Evolutionary conservation across 1,140 invertebrate species (phyloP).

Genomic region (Lasaia peninsularis): DNA sequence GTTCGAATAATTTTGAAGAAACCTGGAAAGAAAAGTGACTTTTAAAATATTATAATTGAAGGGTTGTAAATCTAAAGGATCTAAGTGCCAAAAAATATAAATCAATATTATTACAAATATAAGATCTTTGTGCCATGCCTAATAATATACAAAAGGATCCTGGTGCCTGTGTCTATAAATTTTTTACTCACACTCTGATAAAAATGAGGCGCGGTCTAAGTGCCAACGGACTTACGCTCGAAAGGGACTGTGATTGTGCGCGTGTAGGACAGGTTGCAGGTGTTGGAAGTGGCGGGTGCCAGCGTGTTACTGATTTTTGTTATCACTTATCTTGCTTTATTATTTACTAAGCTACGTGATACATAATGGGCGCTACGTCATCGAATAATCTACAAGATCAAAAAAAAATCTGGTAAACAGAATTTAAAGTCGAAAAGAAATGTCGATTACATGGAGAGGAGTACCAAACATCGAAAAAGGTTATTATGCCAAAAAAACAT

Average conservation of each 20-base stretch:
- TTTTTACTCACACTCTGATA: neutral
- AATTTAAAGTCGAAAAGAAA: constrained; percentile 1
- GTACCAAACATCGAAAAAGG: neutral
- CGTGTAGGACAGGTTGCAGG: no score
- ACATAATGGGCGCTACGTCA: neutral
- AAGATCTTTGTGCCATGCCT: neutral
- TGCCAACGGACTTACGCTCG: no score
- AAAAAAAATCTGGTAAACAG: neutral
- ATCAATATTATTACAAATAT: neutral
- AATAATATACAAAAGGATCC: no score
- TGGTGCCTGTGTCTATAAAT: neutral
- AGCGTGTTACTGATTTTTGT: neutral
- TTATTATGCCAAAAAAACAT: neutral
- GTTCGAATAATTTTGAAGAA: constrained; percentile 28
- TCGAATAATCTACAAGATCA: neutral
- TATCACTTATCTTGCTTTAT: no score
- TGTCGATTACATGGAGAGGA: neutral
- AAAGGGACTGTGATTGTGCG: no score
- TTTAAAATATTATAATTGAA: neutral
- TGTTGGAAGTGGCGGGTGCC: neutral
- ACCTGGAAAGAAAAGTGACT: constrained; percentile 23
- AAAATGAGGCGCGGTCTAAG: neutral
- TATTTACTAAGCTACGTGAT: neutral
- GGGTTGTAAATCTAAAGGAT: no score
- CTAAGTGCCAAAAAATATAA: neutral